Conservation (phyloP, 2,888 invertebrate genomes). For the Desoria tigrina region DNA sequence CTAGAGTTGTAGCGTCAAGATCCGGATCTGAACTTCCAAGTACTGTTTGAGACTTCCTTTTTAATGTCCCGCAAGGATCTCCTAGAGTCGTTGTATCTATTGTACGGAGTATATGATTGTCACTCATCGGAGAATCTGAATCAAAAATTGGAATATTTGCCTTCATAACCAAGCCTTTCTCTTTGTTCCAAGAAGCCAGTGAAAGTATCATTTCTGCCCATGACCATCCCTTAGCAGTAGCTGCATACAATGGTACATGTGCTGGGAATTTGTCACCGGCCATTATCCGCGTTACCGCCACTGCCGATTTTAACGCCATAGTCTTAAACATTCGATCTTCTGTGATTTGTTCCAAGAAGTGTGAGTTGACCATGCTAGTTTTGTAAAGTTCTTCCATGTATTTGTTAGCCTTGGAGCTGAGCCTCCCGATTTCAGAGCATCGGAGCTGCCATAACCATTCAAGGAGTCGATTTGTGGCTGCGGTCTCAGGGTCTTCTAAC, state of each 20-base stretch:
- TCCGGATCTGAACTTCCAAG: conserved; percentile 1
- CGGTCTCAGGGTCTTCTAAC: conserved; percentile 49
- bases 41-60: background rate
- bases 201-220: conserved; percentile 53
- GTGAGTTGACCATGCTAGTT: conserved; percentile 45
- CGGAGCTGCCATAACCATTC: conserved; percentile 52
- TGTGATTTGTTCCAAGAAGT: conserved; percentile 49
- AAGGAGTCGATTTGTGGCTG: conserved; percentile 47
- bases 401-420: conserved; percentile 45
- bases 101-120: background rate
- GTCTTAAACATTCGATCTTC: conserved; percentile 43
- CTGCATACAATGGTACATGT: conserved; percentile 45
- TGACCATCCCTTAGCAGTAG: conserved; percentile 48
- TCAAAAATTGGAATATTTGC: conserved; percentile 31
- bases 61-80: background rate
- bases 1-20: conserved; percentile 42
- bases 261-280: conserved; percentile 44
- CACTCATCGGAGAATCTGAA: background rate
- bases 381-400: conserved; percentile 42
- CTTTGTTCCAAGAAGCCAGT: conserved; percentile 49
- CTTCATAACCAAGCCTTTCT: conserved; percentile 42
- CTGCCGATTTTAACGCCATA: conserved; percentile 48
- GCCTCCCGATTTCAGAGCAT: conserved; percentile 50
- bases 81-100: background rate
- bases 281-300: conserved; percentile 51